Base-by-base conservation (phyloP, 2,888 invertebrate species). In the Lacanobia wlatinum region DNA sequence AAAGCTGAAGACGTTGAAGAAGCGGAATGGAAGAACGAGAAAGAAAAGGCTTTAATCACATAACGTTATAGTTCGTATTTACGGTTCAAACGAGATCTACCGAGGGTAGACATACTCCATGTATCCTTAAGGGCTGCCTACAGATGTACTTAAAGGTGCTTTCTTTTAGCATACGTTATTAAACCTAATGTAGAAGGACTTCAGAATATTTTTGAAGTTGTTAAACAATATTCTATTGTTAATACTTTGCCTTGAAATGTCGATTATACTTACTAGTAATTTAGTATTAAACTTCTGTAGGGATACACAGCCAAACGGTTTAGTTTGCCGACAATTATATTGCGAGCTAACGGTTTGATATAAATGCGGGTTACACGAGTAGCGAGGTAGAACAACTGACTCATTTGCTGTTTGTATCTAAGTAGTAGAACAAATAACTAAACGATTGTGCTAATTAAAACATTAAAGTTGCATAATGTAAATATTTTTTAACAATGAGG, bases 1-100 rank as follows among this genome's bases (percentile, higher is more conserved):
- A 90, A 88, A 87, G 76, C 78, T 21, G 83, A 40, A 18, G 87
- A 86, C 16, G 70, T 75, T 6, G 89, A 89, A 82, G 85, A 87
- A 10, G 85, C 77, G 3, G 85, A 88, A 43, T 87, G 85, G 83
- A 87, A 85, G 63, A 87, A 77, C 21, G 87, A 89, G 21, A 90
- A 91, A 71, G 84, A 87, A 60, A 88, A 87, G 10, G 73, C 82
- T n/a, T 50, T 80, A 46, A 78, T 80, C n/a, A 70, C 80, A 64
- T 80, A 80, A 64, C 82, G 74, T 38, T 58, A 18, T 0, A 53
- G 28, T 9, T 50, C 28, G 0, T 2, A 73, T 60, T 60, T 5
- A 28, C 14, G 62, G 50, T 43, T 77, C 6, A n/a, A 18, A 53
- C 2, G 7, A 9, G 12, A 64, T 67, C 72, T 70, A 59, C 60